These are phyloP conservation scores for Sebastes minor DNA, from an alignment of 2,797 vertebrate species.

Conservation along the genomic window DNA sequence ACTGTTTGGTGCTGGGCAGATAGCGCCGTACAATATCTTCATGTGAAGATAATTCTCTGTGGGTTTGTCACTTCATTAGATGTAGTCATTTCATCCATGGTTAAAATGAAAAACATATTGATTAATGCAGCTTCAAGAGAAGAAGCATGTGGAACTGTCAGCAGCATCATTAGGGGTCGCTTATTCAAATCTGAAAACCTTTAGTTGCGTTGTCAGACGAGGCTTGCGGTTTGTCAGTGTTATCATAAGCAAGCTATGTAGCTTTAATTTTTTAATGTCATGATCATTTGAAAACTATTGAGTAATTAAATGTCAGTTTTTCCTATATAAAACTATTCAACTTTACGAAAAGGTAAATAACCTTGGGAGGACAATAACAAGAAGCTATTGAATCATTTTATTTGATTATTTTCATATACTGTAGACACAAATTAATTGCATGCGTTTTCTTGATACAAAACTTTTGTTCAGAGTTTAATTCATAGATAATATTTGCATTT, in stretches of 20 bases:
- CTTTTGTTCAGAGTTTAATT: neutral
- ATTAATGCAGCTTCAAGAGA: neutral
- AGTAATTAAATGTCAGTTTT: neutral
- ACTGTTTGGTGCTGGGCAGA: neutral
- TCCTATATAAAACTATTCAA: neutral
- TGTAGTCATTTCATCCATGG: neutral
- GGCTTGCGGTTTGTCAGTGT: neutral
- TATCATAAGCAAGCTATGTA: neutral
- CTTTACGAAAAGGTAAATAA: neutral
- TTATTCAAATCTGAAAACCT: neutral
- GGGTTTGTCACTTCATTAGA: neutral
- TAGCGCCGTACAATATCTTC: neutral
- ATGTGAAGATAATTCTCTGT: neutral
- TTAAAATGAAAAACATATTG: neutral
- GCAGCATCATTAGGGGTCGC: neutral
- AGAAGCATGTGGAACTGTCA: neutral
- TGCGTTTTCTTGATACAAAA: neutral
- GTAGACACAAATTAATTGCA: neutral
- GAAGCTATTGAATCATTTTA: neutral
- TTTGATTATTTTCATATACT: neutral
- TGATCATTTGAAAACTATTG: neutral
- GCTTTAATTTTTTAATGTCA: neutral
- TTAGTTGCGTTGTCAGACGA: neutral
- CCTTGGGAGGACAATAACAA: neutral
- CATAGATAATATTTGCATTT: neutral